These are phyloP conservation scores for Ciconia stormi DNA, from an alignment of 2,113 vertebrate genomes.

Conservation along the genomic window DNA sequence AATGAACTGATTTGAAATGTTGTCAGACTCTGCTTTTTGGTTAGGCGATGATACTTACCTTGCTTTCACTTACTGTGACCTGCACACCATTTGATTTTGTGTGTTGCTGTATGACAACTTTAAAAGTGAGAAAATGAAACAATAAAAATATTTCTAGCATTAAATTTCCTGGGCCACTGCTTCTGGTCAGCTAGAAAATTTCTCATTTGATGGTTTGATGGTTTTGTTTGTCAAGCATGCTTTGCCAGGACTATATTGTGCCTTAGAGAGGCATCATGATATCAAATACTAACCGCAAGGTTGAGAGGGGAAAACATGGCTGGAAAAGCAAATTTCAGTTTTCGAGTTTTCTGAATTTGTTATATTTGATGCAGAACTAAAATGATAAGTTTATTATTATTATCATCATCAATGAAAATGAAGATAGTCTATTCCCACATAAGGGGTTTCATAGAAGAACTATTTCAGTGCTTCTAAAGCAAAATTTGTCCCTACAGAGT, in stretches of 20 bases:
- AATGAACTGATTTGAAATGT: not conserved
- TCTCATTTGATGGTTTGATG: not conserved
- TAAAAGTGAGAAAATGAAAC: constrained; percentile 5
- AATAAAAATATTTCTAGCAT: not conserved
- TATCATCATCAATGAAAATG: not conserved
- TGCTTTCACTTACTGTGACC: not conserved
- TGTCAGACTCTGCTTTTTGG: not conserved
- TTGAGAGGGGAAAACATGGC: not conserved
- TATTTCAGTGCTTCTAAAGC: not conserved
- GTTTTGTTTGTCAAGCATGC: not conserved
- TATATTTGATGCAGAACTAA: not conserved
- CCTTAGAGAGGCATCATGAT: not conserved
- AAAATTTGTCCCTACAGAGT: not conserved
- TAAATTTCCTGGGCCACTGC: constrained; percentile 9
- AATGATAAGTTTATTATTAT: not conserved
- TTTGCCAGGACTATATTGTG: not conserved
- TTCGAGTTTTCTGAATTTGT: not conserved
- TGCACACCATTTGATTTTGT: not conserved
- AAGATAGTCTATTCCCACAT: not conserved
- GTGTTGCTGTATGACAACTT: not conserved
- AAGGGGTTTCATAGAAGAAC: not conserved
- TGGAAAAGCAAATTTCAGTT: not conserved
- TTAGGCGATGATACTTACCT: not conserved
- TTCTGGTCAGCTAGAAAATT: constrained; percentile 8
- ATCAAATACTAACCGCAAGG: not conserved